Percentiles rank a stretch among this genome's conserved stretches.
Conservation (phyloP, 2,797 vertebrate species). For the Phoxinus dragarum region DNA sequence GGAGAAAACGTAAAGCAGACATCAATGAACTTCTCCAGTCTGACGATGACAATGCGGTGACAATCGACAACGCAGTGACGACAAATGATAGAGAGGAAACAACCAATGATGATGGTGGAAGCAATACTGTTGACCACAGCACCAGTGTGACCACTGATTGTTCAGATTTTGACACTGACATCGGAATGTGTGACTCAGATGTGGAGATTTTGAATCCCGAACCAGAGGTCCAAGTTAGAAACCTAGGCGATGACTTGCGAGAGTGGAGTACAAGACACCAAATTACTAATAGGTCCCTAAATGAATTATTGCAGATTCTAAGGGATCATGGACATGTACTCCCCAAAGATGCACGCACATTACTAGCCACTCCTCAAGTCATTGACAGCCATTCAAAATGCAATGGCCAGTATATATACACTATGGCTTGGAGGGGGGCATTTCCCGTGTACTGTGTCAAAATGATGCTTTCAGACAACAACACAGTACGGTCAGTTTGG, state of each 20-base stretch:
- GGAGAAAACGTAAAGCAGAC: conserved; percentile 50
- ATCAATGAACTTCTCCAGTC: conserved; percentile 42
- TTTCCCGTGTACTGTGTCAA: conserved; percentile 26
- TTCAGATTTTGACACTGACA: conserved; percentile 23
- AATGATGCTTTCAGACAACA: neutral
- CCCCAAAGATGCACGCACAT: conserved; percentile 49
- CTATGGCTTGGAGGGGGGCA: conserved; percentile 45
- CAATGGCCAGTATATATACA: conserved; percentile 50
- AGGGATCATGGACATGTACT: conserved; percentile 48
- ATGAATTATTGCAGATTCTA: conserved; percentile 32
- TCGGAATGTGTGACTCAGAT: conserved; percentile 13
- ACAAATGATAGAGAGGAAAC: neutral
- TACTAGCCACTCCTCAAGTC: conserved; percentile 44
- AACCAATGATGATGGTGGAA: conserved; percentile 11
- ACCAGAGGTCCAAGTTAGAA: neutral
- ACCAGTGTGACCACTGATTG: conserved; percentile 26
- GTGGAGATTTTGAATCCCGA: conserved; percentile 27
- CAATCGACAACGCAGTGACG: neutral
- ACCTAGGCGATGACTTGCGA: conserved; percentile 34
- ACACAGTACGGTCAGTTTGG: conserved; percentile 30
- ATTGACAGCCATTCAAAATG: conserved; percentile 47
- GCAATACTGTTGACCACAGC: conserved; percentile 5
- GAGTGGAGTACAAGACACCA: conserved; percentile 38
- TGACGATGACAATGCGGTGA: conserved; percentile 14
- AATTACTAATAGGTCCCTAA: conserved; percentile 13